These are phyloP conservation scores for Schlechtendalia chinensis DNA, from an alignment of 1,140 invertebrate genomes.

Conservation along the genomic window DNA sequence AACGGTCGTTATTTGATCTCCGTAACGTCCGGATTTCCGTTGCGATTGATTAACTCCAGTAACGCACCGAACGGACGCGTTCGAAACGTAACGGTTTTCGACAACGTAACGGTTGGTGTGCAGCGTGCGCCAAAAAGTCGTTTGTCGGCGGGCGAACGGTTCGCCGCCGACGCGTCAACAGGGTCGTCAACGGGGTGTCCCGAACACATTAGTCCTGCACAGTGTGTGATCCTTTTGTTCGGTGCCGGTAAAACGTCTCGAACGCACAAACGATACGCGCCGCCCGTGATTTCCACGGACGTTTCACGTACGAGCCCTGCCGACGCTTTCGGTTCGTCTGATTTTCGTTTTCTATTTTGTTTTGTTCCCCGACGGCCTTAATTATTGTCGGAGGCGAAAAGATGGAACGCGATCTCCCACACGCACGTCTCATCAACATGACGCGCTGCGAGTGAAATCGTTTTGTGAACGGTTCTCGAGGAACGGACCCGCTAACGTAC, in stretches of 20 bases:
- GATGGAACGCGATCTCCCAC: no score
- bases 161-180: slow-evolving; percentile 11
- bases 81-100: no score
- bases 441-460: no score
- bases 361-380: not conserved
- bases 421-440: no score
- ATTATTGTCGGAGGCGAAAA: slow-evolving; percentile 1
- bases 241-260: slow-evolving; percentile 20
- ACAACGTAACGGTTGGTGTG: no score
- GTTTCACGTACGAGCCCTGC: slow-evolving; percentile 11
- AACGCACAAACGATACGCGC: slow-evolving; percentile 34
- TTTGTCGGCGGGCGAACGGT: not conserved
- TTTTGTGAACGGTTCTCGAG: no score
- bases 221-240: slow-evolving; percentile 40
- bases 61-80: no score
- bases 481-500: no score
- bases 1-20: no score
- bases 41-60: no score
- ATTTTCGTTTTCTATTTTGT: no score
- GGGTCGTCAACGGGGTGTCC: slow-evolving; percentile 38
- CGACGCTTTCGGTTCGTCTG: slow-evolving; percentile 14
- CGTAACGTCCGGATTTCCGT: no score
- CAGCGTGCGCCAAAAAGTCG: not conserved
- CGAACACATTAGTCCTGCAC: slow-evolving; percentile 28
- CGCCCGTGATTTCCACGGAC: slow-evolving; percentile 15